Percentiles rank a stretch among this genome's conserved stretches.
Evolutionary conservation across 2,888 invertebrate genomes (phyloP).

Genomic region (Ctenicera cuprea): DNA sequence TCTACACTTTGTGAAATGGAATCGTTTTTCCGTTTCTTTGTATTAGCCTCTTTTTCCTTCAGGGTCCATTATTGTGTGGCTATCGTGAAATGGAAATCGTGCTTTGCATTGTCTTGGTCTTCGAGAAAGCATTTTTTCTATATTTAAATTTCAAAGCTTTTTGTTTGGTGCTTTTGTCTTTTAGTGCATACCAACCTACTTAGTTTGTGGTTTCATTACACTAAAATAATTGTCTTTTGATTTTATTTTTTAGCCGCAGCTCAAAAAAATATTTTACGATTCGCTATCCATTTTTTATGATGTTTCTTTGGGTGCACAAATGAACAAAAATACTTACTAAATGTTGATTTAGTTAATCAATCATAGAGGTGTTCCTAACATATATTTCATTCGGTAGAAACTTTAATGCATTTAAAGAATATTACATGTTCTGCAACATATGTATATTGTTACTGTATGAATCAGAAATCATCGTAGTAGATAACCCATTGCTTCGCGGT

Average conservation of each 20-base stretch:
- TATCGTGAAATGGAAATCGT: conserved; percentile 41
- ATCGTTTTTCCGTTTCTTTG: conserved; percentile 8
- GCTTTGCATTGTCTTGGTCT: conserved; percentile 43
- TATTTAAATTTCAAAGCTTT: conserved; percentile 5
- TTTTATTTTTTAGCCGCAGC: neutral
- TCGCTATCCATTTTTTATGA: too few relatives aligned
- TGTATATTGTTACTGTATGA: neutral
- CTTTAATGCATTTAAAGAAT: too few relatives aligned
- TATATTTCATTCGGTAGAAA: too few relatives aligned
- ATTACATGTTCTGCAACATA: too few relatives aligned
- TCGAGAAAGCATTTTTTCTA: conserved; percentile 28
- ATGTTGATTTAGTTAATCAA: too few relatives aligned
- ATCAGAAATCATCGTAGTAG: conserved; percentile 12
- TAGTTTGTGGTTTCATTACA: neutral
- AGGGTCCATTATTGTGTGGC: conserved; percentile 34
- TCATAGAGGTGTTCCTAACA: too few relatives aligned
- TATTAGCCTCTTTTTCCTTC: conserved; percentile 27
- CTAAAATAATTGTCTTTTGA: neutral
- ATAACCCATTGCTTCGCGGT: conserved; percentile 29
- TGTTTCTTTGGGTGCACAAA: too few relatives aligned
- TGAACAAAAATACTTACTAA: too few relatives aligned
- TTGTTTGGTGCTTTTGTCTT: conserved; percentile 4
- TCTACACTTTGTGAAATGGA: conserved; percentile 8
- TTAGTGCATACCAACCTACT: neutral
- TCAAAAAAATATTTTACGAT: too few relatives aligned